Percentiles rank a stretch among this genome's conserved stretches.
Evolutionary conservation across 2,113 vertebrate species (phyloP).

Genomic region (Hippolais icterina): DNA sequence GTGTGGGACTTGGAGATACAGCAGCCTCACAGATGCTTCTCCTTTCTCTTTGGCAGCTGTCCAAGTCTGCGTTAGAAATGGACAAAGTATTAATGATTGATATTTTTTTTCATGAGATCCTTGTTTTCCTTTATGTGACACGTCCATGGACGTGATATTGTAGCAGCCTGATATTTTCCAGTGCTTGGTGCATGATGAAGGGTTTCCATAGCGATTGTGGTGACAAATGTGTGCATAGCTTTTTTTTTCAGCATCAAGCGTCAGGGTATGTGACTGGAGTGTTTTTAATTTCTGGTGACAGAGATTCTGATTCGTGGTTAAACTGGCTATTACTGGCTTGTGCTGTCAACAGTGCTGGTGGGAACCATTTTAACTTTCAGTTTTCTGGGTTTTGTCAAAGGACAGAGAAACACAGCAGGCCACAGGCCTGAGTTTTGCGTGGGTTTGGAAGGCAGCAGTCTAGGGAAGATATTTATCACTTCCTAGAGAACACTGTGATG

Average conservation of each 20-base stretch:
- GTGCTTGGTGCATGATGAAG: not conserved
- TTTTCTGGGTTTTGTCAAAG: not conserved
- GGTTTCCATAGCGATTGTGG: not conserved
- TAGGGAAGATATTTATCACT: not conserved
- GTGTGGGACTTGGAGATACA: not conserved
- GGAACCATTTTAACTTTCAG: not conserved
- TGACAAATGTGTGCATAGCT: not conserved
- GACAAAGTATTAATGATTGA: not conserved
- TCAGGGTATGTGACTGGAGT: not conserved
- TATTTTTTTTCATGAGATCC: not conserved
- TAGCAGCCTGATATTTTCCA: not conserved
- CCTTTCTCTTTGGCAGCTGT: not conserved
- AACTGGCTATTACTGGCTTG: not conserved
- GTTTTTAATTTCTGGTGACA: conserved; percentile 17
- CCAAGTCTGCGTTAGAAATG: not conserved
- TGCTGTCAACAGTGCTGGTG: not conserved
- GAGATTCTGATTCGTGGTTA: not conserved
- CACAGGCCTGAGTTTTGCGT: not conserved
- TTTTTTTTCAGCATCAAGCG: not conserved
- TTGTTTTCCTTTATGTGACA: not conserved
- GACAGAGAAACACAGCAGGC: not conserved
- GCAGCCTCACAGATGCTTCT: conserved; percentile 8
- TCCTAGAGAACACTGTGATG: not conserved
- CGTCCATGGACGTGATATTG: not conserved
- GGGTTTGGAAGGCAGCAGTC: not conserved